A percentile compares a stretch with the other conserved stretches of the same genome.
These are phyloP conservation scores for Corythornis leucogaster DNA, from an alignment of 2,797 vertebrate genomes.

Conservation along the genomic window DNA sequence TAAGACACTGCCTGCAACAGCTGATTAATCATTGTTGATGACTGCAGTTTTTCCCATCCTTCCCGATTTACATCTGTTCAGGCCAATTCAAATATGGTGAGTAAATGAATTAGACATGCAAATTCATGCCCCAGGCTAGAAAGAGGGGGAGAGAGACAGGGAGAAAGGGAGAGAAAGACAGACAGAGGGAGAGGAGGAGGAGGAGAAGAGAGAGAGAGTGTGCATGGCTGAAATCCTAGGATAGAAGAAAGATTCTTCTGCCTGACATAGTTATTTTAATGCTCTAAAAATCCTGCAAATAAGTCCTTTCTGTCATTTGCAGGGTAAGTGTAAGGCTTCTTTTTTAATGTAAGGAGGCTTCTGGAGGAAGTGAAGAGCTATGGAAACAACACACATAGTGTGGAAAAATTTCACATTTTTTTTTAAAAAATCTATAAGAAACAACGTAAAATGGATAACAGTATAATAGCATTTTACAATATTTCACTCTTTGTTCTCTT, in stretches of 20 bases:
- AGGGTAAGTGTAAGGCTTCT: constrained; percentile 88
- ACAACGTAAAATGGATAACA: constrained; percentile 99
- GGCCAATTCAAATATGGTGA: constrained; percentile 89
- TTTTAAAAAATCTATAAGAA: constrained; percentile 99
- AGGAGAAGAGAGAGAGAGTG: constrained; percentile 30
- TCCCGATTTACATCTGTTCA: constrained; percentile 88
- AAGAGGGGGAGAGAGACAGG: constrained; percentile 77
- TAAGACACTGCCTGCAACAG: constrained; percentile 87
- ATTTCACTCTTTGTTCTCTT: constrained; percentile 97
- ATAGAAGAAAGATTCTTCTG: constrained; percentile 86
- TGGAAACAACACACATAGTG: constrained; percentile 97
- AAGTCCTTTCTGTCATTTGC: constrained; percentile 83
- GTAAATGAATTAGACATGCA: constrained; percentile 90
- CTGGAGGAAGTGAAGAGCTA: constrained; percentile 91
- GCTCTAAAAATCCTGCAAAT: constrained; percentile 86
- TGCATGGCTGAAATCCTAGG: constrained; percentile 90
- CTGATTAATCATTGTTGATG: constrained; percentile 89
- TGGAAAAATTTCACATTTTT: constrained; percentile 99
- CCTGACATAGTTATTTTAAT: constrained; percentile 86
- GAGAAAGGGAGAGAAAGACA: constrained; percentile 54
- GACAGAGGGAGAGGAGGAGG: constrained; percentile 5
- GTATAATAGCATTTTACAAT: constrained; percentile 99
- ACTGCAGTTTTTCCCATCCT: constrained; percentile 87
- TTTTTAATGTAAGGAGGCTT: constrained; percentile 89
- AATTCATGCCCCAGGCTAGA: constrained; percentile 89